Base-by-base conservation (phyloP, 2,797 vertebrate genomes). In the Cirrhinus molitorella region DNA sequence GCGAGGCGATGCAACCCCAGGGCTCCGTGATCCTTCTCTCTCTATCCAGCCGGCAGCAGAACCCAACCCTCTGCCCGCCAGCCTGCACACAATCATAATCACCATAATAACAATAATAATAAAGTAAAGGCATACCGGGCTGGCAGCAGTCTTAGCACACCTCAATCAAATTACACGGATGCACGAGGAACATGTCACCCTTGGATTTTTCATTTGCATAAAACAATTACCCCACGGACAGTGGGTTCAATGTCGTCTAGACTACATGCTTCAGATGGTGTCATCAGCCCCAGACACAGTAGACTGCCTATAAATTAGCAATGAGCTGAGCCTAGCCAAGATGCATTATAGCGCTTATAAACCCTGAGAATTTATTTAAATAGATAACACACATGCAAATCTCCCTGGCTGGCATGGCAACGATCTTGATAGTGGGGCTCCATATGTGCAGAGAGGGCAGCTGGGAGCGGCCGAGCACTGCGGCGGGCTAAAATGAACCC, bases 361-460 rank as follows among this genome's bases (percentile, higher is more conserved):
- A 94, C 95, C 93, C 94, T 94, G 94, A 95, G 94, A 96, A 98
- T 96, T 96, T 97, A 97, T 97, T 98, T 97, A 96, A 97, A 97
- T 94, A 97, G 96, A 98, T 97, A 97, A 97, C 95, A 96, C 94
- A 95, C 94, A 96, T 95, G 95, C 95, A 96, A 96, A 96, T 96
- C 93, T 94, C 93, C 90, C 93, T 1, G 80, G 95, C 95, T 96
- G 94, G 95, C 96, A 94, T 94, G 93, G 95, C 95, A 97, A 96
- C 96, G 95, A 96, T 96, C 95, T 96, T 96, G 96, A 96, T 96
- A 95, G 95, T 94, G 94, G 94, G 95, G 95, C 96, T 95, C 95
- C 95, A 96, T 96, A 96, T 94, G 95, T 95, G 95, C 92, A 91
- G 93, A 95, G 92, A 96, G 90, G 90, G 92, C 93, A 95, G 93